Evolutionary conservation across 2,888 invertebrate genomes (phyloP).

Genomic region (Ischnus inquisitorius): DNA sequence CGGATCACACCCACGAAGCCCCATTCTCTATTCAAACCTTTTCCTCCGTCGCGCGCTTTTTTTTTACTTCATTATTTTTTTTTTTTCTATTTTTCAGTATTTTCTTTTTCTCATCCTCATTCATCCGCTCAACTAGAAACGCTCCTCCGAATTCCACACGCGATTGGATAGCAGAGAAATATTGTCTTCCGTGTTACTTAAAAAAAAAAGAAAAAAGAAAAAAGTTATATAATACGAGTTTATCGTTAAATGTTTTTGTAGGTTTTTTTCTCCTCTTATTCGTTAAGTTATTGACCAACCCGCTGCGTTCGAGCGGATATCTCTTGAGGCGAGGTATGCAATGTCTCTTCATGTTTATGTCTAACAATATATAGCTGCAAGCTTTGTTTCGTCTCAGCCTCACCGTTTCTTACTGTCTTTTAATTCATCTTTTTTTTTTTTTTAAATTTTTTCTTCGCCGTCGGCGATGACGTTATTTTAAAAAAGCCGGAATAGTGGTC

Average conservation of each 20-base stretch:
- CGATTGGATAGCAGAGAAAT: slow-evolving; percentile 81
- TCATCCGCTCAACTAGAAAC: slow-evolving; percentile 37
- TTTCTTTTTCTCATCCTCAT: slow-evolving; percentile 17
- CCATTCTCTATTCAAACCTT: slow-evolving; percentile 5
- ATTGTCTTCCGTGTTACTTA: slow-evolving; percentile 83
- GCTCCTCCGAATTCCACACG: slow-evolving; percentile 55
- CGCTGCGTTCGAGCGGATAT: slow-evolving; percentile 48
- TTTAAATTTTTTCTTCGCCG: slow-evolving; percentile 42
- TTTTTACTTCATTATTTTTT: slow-evolving; percentile 25
- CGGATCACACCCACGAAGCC: slow-evolving; percentile 40
- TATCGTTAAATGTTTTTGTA: slow-evolving; percentile 55
- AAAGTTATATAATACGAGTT: slow-evolving; percentile 30
- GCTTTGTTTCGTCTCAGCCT: slow-evolving; percentile 31
- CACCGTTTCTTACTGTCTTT: slow-evolving; percentile 35
- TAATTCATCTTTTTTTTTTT: slow-evolving; percentile 15
- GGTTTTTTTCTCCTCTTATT: slow-evolving; percentile 59
- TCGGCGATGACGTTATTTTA: slow-evolving; percentile 29
- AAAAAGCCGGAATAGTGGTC: slow-evolving; percentile 35
- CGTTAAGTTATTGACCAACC: slow-evolving; percentile 71
- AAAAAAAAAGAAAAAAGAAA: slow-evolving; percentile 78
- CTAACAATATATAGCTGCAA: slow-evolving; percentile 57
- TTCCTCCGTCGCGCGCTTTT: slow-evolving; percentile 10
- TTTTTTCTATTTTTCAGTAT: slow-evolving; percentile 22
- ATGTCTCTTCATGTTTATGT: slow-evolving; percentile 48
- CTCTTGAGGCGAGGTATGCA: slow-evolving; percentile 55